These are phyloP conservation scores for Phortica okadai DNA, from an alignment of 2,888 invertebrate genomes.

Conservation along the genomic window DNA sequence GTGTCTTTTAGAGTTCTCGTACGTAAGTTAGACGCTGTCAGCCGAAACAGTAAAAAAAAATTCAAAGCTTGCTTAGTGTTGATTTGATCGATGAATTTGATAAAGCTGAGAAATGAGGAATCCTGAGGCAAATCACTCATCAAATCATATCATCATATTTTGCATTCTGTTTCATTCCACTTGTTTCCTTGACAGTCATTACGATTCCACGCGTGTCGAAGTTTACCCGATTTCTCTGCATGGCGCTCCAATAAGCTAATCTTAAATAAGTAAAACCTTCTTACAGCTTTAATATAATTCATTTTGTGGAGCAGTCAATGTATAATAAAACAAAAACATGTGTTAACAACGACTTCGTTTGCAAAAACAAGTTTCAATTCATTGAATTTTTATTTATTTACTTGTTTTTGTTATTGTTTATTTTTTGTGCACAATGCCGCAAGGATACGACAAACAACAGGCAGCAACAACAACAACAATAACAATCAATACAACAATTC, in stretches of 20 bases:
- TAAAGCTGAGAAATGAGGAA: too few relatives aligned
- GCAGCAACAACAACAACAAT: slow-evolving; percentile 41
- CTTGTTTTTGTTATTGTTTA: slow-evolving; percentile 24
- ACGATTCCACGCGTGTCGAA: too few relatives aligned
- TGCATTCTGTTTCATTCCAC: too few relatives aligned
- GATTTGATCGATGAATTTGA: too few relatives aligned
- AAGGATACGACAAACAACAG: slow-evolving; percentile 45
- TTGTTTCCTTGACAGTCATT: too few relatives aligned
- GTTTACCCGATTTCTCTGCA: not conserved
- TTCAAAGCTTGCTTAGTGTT: too few relatives aligned
- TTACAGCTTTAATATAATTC: not conserved
- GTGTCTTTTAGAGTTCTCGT: too few relatives aligned
- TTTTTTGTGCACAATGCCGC: slow-evolving; percentile 32
- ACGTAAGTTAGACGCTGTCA: too few relatives aligned
- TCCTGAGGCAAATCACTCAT: too few relatives aligned
- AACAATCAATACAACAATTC: slow-evolving; percentile 51
- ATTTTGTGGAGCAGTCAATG: slow-evolving; percentile 18
- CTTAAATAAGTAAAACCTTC: not conserved
- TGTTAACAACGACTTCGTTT: slow-evolving; percentile 59
- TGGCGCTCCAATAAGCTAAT: not conserved
- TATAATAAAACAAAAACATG: slow-evolving; percentile 48
- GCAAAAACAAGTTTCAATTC: slow-evolving; percentile 59
- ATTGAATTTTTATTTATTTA: slow-evolving; percentile 42
- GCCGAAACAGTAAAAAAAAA: too few relatives aligned
- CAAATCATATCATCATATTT: too few relatives aligned